Conservation (phyloP, 2,113 vertebrate genomes). For the Thamnophis sirtalis region DNA sequence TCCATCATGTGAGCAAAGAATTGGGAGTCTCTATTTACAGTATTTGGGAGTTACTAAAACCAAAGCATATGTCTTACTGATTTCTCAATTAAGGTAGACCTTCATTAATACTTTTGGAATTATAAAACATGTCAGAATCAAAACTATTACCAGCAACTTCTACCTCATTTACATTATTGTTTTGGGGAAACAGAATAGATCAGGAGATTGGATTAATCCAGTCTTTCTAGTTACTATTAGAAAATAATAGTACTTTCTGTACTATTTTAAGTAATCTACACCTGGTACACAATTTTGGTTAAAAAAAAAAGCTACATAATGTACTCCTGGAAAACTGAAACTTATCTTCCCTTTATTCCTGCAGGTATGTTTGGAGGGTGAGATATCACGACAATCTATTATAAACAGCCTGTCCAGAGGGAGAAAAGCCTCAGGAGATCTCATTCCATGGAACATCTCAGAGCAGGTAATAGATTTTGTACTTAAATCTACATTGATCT, state of each 20-base stretch:
- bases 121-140: neutral
- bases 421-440: constrained; percentile 93
- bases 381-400: constrained; percentile 93
- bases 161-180: neutral
- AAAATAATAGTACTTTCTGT: neutral
- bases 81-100: neutral
- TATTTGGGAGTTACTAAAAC: neutral
- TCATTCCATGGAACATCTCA: constrained; percentile 96
- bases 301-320: neutral
- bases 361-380: constrained; percentile 94
- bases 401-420: constrained; percentile 92
- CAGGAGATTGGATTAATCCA: neutral
- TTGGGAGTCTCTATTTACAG: neutral
- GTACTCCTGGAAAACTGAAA: no score
- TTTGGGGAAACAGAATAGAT: neutral
- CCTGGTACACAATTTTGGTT: neutral
- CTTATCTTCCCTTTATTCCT: neutral
- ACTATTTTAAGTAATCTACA: neutral
- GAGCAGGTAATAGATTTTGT: constrained; percentile 80
- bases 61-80: neutral
- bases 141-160: neutral
- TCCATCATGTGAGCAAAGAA: neutral
- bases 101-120: neutral
- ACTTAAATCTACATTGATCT: neutral
- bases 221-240: neutral